These are phyloP conservation scores for Euplexia lucipara DNA, from an alignment of 2,888 invertebrate genomes.

Conservation along the genomic window DNA sequence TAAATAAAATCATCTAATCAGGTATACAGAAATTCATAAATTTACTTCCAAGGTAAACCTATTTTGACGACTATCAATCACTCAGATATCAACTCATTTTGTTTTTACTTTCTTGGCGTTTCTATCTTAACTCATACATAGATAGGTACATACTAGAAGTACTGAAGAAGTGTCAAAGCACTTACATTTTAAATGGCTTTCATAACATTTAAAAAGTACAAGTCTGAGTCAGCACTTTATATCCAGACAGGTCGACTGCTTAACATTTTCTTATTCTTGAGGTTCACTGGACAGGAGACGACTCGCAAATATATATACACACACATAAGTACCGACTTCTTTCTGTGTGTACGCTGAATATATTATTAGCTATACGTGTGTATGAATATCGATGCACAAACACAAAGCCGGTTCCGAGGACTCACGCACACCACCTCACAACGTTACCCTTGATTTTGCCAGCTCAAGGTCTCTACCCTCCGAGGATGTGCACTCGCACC, in stretches of 20 bases:
- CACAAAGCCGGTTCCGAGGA: conserved; percentile 75
- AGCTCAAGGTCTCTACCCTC: conserved; percentile 91
- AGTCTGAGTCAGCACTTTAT: conserved; percentile 52
- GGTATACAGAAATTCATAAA: not conserved
- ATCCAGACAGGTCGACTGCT: conserved; percentile 56
- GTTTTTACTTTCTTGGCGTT: not conserved
- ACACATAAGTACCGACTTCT: conserved; percentile 62
- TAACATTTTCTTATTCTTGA: conserved; percentile 62
- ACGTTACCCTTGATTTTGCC: conserved; percentile 91
- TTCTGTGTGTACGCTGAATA: conserved; percentile 67
- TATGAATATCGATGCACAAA: conserved; percentile 69
- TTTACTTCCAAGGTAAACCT: no score
- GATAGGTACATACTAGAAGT: not conserved
- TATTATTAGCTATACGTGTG: conserved; percentile 56
- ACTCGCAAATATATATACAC: conserved; percentile 61
- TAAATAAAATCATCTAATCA: not conserved
- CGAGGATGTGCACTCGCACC: conserved; percentile 78
- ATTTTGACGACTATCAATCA: not conserved
- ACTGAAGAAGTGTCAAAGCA: conserved; percentile 36
- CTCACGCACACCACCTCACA: conserved; percentile 80
- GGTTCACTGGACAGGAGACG: conserved; percentile 72
- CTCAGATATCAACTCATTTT: no score
- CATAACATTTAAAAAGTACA: conserved; percentile 53
- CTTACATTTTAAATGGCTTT: conserved; percentile 33
- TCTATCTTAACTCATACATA: no score